Percentiles rank a stretch among this genome's conserved stretches.
These are phyloP conservation scores for Xiphophorus couchianus DNA, from an alignment of 2,113 vertebrate genomes.

Conservation along the genomic window DNA sequence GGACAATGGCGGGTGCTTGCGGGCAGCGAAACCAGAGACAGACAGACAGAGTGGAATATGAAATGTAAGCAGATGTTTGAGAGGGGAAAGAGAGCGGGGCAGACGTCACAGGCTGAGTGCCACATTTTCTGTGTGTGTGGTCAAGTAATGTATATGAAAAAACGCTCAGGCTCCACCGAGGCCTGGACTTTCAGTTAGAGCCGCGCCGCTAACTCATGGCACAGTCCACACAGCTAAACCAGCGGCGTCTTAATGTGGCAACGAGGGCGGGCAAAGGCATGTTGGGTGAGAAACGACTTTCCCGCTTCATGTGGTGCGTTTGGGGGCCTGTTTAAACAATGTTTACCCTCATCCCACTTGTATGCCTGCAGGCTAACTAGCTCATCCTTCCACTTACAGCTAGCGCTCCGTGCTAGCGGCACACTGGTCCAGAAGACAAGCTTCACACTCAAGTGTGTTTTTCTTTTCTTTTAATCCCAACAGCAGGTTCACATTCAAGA, in stretches of 20 bases:
- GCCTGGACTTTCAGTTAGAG: conserved; percentile 71
- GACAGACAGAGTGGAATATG: conserved; percentile 75
- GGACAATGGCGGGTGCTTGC: conserved; percentile 74
- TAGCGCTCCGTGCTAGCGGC: conserved; percentile 37
- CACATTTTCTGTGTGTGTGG: conserved; percentile 76
- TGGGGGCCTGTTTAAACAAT: conserved; percentile 54
- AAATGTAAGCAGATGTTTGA: conserved; percentile 77
- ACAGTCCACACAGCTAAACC: conserved; percentile 13
- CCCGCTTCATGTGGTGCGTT: conserved; percentile 52
- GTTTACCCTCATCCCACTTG: conserved; percentile 46
- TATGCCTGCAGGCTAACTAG: conserved; percentile 36
- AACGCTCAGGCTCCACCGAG: conserved; percentile 35
- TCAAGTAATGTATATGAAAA: conserved; percentile 60
- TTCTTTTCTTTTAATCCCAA: no score
- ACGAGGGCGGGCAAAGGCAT: conserved; percentile 51
- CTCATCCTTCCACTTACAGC: conserved; percentile 25
- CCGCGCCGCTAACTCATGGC: conserved; percentile 26
- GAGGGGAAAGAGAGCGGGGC: conserved; percentile 36
- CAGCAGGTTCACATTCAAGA: background rate
- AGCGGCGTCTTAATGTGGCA: conserved; percentile 55
- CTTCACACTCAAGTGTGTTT: background rate
- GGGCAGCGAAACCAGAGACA: conserved; percentile 72
- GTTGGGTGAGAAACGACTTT: conserved; percentile 58
- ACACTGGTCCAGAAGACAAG: conserved; percentile 31
- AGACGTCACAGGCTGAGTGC: conserved; percentile 63